phyloP scores from a whole-genome alignment of 2,888 invertebrate species.

The Parnassius glacialis region DNA sequence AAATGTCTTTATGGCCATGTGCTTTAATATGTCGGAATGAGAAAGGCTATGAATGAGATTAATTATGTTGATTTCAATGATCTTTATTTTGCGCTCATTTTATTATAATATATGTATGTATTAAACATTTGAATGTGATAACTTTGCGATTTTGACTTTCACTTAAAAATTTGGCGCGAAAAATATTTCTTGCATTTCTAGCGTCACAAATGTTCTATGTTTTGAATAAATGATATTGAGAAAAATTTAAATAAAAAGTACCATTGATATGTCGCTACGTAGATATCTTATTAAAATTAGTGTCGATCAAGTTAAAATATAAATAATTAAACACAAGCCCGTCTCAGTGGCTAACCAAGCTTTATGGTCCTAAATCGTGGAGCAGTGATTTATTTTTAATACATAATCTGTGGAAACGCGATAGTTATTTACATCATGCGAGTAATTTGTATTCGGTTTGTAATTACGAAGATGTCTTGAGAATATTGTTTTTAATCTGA shows the following conservation, averaged over 20 bases:
- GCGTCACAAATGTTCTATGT: no score
- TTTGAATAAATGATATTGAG: no score
- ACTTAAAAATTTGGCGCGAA: slow-evolving; percentile 9
- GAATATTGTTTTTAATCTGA: slow-evolving; percentile 42
- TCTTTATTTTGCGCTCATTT: no score
- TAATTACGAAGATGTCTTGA: slow-evolving; percentile 31
- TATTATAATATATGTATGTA: no score
- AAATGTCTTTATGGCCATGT: no score
- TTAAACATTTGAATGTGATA: background rate
- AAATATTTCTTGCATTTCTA: background rate
- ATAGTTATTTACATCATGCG: slow-evolving; percentile 24
- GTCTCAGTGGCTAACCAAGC: background rate
- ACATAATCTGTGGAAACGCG: slow-evolving; percentile 17
- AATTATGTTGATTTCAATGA: no score
- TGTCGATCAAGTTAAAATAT: background rate
- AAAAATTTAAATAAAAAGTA: no score
- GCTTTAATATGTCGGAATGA: no score
- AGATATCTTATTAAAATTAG: background rate
- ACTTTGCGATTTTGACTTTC: slow-evolving; percentile 1
- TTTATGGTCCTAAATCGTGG: slow-evolving; percentile 13
- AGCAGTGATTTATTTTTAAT: slow-evolving; percentile 27
- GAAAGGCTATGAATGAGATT: no score
- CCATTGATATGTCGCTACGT: no score
- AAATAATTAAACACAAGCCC: slow-evolving; percentile 2
- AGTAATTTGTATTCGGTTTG: slow-evolving; percentile 28